Evolutionary conservation across 2,797 vertebrate genomes (phyloP), one percentile per base, ranked within the genome.

Genomic region (Acipenser ruthenus): DNA sequence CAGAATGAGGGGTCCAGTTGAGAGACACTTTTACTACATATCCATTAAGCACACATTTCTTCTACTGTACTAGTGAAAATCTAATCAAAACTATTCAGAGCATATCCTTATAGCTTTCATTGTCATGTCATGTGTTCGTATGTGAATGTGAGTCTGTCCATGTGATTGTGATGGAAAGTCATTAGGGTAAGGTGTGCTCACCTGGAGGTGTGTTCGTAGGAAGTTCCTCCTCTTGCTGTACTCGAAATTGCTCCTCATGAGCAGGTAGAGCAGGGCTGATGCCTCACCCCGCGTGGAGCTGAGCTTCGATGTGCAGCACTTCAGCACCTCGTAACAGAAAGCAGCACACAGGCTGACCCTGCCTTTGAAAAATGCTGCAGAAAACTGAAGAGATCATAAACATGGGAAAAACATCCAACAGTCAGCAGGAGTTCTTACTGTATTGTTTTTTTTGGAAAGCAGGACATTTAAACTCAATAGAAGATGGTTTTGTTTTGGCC

Each of bases 211-310:
- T 0, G 94, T 98, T 70, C 96, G 92, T 59, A 98, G 79, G 79
- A 98, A 99, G 0, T 90, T 95, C 79, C 88, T 95, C 75, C 92
- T 93, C 83, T 96, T 98, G 72, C 95, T 97, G 86, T 91, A 96
- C 70, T 99, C 95, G 49, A 95, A 99, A 83, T 99, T 98, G 80
- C 94, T 94, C 69, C 89, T 93, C 97, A 99, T 99, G 68, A 98
- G 89, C 70, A 99, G 88, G 77, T 97, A 98, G 53, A 99, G 89
- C 75, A 99, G 90, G 8, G 94, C 93, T 0, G 96, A 94, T 0
- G 95, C 94, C 79, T 99, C 95, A 0, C 92, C 92, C 66, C 96
- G 84, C 0, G 94, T 91, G 7, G 88, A 90, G 5, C 80, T 88
- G 77, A 98, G 85, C 78, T 95, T 97, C 48, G 95, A 98, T 47